Evolutionary conservation across 1,140 invertebrate genomes (phyloP), one percentile per base, ranked within the genome.

Genomic region (Lepidurus couesii): DNA sequence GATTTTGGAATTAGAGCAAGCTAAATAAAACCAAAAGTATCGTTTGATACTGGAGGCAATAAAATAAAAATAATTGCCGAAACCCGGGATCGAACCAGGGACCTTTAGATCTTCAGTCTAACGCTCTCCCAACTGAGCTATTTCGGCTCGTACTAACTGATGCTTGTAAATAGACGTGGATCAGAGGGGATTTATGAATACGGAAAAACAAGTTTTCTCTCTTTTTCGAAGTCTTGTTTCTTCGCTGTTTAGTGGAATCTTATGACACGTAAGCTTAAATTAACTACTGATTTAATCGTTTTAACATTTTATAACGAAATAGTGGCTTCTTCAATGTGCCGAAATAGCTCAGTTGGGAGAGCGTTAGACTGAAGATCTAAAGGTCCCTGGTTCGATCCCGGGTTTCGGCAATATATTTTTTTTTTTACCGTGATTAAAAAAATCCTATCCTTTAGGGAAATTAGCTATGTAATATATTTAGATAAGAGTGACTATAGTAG

Each of bases 91-190:
- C 87, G 89, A 90, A 90, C 89, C 88, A 87, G 89, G 89, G 90
- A 91, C 90, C 88, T 91, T 91, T 90, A 91, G 89, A 91, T 91
- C 89, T 91, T 91, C 90, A 90, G 90, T 91, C 90, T 91, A 90
- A 90, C 90, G 90, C 90, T 91, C 90, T 91, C 90, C 89, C 90
- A 82, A 82, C 81, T 81, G 81, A 83, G 81, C 80, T 83, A 82
- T 83, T 82, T 79, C 74, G 80, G 78, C 78, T 24, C 4, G 1
- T 16, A 42, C 0, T 44, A 1, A 8, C 2, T 4, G 34, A 4
- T 34, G 34, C 34, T 34, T 34, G 34, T 34, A 34, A 34, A 34
- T 34, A 34, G 34, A 34, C 0, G 0, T 4, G 34, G 3, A 34
- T 34, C 34, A 4, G 34, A 34, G 0, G 34, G 34, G 2, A 34